Percentiles rank a stretch among this genome's conserved stretches.
Conservation (phyloP, 2,888 invertebrate species). For the Drosophila greeni region DNA sequence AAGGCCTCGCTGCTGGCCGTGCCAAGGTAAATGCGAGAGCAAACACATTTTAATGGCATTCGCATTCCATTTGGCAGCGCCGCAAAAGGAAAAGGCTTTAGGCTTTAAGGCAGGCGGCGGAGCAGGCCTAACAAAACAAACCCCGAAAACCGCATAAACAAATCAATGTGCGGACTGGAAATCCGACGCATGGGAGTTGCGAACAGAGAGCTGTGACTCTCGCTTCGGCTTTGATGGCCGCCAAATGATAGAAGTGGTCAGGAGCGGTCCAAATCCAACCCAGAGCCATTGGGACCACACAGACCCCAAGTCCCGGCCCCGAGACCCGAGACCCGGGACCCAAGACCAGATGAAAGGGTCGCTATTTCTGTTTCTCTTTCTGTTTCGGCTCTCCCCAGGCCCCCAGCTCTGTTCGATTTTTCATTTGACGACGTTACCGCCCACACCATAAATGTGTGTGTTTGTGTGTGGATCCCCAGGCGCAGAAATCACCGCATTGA, state of each 20-base stretch:
- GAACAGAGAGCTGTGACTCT: conserved; percentile 10
- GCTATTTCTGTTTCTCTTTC: conserved; percentile 18
- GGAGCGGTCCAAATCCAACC: conserved; percentile 26
- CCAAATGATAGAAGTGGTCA: conserved; percentile 49
- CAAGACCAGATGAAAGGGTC: conserved; percentile 38
- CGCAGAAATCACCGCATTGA: conserved; percentile 64
- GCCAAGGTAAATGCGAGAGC: conserved; percentile 69
- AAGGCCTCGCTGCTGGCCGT: conserved; percentile 28
- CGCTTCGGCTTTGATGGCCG: conserved; percentile 46
- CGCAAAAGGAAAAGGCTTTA: conserved; percentile 25
- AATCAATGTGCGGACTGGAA: conserved; percentile 54
- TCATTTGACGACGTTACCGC: conserved; percentile 67
- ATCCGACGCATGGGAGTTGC: conserved; percentile 61
- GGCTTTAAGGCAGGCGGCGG: conserved; percentile 32
- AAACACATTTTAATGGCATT: conserved; percentile 72
- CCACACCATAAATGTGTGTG: conserved; percentile 63
- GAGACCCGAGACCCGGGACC: not conserved
- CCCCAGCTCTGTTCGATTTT: conserved; percentile 58
- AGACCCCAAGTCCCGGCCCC: conserved; percentile 7
- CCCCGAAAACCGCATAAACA: conserved; percentile 64
- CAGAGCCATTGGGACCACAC: conserved; percentile 41
- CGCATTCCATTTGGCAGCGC: conserved; percentile 57
- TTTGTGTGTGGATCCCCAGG: conserved; percentile 50
- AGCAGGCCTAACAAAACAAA: conserved; percentile 62
- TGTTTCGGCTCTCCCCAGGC: conserved; percentile 11